These are phyloP conservation scores for Corynorhinus townsendii DNA, from an alignment of 2,113 vertebrate species.

Conservation along the genomic window DNA sequence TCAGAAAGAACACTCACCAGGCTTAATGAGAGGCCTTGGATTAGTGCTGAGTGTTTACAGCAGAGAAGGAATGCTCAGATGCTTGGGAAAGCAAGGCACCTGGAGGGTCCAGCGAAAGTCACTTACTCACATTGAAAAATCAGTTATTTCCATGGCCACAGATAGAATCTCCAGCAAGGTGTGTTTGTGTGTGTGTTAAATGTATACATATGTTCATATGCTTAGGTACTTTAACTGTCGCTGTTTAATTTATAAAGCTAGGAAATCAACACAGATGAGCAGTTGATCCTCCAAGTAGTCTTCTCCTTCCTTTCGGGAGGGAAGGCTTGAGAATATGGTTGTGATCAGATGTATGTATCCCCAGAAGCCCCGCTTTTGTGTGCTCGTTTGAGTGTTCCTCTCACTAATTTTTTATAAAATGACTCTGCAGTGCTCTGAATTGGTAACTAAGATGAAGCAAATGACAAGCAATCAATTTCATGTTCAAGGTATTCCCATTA, in stretches of 20 bases:
- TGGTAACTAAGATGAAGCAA: neutral
- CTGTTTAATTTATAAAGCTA: constrained; percentile 63
- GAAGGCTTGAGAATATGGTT: neutral
- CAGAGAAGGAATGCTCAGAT: constrained; percentile 35
- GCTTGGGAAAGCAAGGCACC: constrained; percentile 31
- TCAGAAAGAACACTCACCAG: constrained; percentile 41
- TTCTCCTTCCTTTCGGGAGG: neutral
- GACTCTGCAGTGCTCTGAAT: neutral
- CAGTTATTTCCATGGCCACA: constrained; percentile 18
- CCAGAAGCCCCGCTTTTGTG: neutral
- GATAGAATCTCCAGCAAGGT: neutral
- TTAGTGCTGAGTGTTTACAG: constrained; percentile 40
- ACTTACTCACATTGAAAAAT: constrained; percentile 32
- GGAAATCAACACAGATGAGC: neutral
- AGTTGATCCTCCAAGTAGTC: neutral
- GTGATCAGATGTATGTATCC: neutral
- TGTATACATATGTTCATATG: neutral
- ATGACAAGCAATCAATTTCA: constrained; percentile 21
- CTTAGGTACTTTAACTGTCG: constrained; percentile 28
- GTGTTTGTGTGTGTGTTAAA: neutral
- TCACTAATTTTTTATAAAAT: neutral
- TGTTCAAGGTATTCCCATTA: constrained; percentile 13
- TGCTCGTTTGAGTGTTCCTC: neutral
- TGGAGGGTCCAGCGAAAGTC: constrained; percentile 41
- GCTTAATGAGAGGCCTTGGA: constrained; percentile 53